Conservation (phyloP, 1,140 invertebrate genomes). For the Drosophila sulfurigaster region DNA sequence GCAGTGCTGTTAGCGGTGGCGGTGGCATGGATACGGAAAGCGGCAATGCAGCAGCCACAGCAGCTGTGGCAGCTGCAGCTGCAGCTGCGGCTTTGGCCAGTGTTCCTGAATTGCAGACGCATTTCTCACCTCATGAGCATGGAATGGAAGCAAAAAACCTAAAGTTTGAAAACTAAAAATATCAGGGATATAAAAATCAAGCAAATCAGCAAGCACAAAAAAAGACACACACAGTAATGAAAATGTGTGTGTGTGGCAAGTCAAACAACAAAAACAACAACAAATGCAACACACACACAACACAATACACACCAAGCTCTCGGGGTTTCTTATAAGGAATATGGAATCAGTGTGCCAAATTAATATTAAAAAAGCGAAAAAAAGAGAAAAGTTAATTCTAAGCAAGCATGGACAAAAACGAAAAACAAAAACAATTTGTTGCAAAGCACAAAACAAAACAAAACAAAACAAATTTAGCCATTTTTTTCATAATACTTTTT, state of each 20-base stretch:
- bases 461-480: constrained; percentile 67
- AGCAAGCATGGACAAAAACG: constrained; percentile 45
- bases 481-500: constrained; percentile 73
- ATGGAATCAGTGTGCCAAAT: constrained; percentile 83
- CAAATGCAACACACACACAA: background rate
- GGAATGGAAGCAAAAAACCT: constrained; percentile 35
- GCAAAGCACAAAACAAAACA: constrained; percentile 70
- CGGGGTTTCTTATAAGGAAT: constrained; percentile 69
- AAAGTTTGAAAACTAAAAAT: constrained; percentile 56
- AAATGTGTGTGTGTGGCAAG: background rate
- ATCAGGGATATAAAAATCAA: constrained; percentile 65
- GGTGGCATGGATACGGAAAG: constrained; percentile 21
- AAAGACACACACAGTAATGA: constrained; percentile 22
- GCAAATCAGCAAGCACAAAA: constrained; percentile 41
- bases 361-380: constrained; percentile 60
- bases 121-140: constrained; percentile 75
- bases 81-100: constrained; percentile 62
- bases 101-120: constrained; percentile 71
- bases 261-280: constrained; percentile 14
- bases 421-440: constrained; percentile 72
- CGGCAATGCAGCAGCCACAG: constrained; percentile 21
- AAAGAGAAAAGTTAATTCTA: constrained; percentile 56
- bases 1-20: constrained; percentile 25
- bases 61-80: constrained; percentile 50
- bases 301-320: constrained; percentile 72